Conservation (phyloP, 2,888 invertebrate genomes). For the Drosophila phalerata region DNA sequence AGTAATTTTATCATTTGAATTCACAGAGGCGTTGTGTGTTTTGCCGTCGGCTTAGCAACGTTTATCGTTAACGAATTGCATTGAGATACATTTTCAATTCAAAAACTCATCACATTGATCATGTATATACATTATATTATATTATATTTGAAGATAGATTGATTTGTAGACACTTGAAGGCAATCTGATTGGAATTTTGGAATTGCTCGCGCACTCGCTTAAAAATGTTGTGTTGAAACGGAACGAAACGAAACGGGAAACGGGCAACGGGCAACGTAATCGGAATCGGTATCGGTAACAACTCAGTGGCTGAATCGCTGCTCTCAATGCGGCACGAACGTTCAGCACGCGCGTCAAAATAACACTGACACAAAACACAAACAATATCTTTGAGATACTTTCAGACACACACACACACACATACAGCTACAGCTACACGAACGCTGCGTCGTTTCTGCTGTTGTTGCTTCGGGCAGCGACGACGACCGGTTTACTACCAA, state of each 20-base stretch:
- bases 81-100: conserved; percentile 39
- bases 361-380: conserved; percentile 86
- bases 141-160: not conserved
- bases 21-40: conserved; percentile 39
- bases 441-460: conserved; percentile 48
- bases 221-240: conserved; percentile 31
- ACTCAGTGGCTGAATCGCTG: conserved; percentile 49
- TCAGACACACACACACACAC: conserved; percentile 38
- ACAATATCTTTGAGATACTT: conserved; percentile 79
- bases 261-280: conserved; percentile 1
- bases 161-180: conserved; percentile 43
- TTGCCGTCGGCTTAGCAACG: conserved; percentile 68
- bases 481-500: conserved; percentile 69
- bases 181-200: conserved; percentile 51
- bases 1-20: conserved; percentile 15
- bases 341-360: conserved; percentile 86
- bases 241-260: conserved; percentile 40
- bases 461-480: conserved; percentile 55
- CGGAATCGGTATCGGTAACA: conserved; percentile 24
- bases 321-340: conserved; percentile 79
- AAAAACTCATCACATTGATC: conserved; percentile 31
- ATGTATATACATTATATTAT: not conserved
- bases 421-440: conserved; percentile 30
- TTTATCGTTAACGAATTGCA: conserved; percentile 19
- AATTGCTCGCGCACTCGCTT: conserved; percentile 40